These are phyloP conservation scores for Genyomyrus donnyi DNA, from an alignment of 2,113 vertebrate genomes.

Conservation along the genomic window DNA sequence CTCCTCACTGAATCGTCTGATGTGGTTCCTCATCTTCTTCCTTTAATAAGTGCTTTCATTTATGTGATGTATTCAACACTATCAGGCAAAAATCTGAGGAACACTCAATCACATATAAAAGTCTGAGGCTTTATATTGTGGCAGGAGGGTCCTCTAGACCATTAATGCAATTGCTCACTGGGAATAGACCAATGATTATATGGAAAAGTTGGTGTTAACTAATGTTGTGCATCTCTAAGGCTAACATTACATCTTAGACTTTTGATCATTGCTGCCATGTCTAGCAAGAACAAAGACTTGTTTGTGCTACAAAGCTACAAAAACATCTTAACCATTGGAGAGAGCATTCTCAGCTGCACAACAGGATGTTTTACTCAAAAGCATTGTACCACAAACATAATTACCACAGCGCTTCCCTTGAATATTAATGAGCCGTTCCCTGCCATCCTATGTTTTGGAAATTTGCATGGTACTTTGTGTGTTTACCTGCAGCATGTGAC, in stretches of 20 bases:
- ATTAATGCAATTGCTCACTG: too few species aligned
- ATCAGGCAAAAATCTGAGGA: too few species aligned
- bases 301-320: not conserved
- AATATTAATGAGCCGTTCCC: not conserved
- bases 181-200: too few species aligned
- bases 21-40: too few species aligned
- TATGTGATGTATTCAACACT: too few species aligned
- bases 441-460: not conserved
- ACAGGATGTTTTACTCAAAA: not conserved
- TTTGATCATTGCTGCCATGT: not conserved
- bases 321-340: not conserved
- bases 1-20: too few species aligned
- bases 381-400: not conserved
- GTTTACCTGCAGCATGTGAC: not conserved
- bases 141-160: too few species aligned
- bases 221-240: not conserved
- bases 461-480: not conserved
- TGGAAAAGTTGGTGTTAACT: not conserved
- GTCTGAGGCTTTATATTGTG: too few species aligned
- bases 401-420: not conserved
- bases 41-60: too few species aligned
- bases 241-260: not conserved
- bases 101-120: too few species aligned
- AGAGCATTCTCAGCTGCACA: not conserved
- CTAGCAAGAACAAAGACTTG: not conserved